Percentiles rank a stretch among this genome's conserved stretches.
phyloP scores from a whole-genome alignment of 2,797 vertebrate genomes.

The Parauchenoglanis punctatus region DNA sequence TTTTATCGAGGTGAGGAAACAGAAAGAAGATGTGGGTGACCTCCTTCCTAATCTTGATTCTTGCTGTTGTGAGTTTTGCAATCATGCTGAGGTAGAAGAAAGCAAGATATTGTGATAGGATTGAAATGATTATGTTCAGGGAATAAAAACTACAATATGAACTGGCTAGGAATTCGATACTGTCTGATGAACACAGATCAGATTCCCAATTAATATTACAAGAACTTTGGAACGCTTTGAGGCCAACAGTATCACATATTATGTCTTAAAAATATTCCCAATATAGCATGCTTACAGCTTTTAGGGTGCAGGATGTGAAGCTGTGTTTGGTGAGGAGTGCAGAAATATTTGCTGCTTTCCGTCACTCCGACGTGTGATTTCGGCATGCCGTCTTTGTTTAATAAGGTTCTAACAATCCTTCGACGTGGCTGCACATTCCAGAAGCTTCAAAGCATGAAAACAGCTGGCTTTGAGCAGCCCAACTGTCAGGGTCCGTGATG shows the following conservation, averaged over 20 bases:
- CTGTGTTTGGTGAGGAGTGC: background rate
- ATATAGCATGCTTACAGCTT: background rate
- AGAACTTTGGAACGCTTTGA: background rate
- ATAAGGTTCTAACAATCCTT: conserved; percentile 81
- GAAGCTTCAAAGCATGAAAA: conserved; percentile 80
- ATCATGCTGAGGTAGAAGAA: background rate
- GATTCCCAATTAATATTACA: background rate
- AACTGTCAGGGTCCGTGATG: conserved; percentile 81
- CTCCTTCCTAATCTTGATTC: conserved; percentile 47
- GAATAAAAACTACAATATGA: background rate
- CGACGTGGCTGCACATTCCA: conserved; percentile 74
- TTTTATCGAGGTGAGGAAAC: conserved; percentile 45
- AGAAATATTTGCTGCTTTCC: conserved; percentile 63
- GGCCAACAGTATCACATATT: background rate
- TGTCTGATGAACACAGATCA: background rate
- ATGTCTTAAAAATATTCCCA: background rate
- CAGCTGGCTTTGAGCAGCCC: conserved; percentile 81
- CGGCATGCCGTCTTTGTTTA: conserved; percentile 80
- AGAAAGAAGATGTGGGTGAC: conserved; percentile 42
- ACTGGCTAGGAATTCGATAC: background rate
- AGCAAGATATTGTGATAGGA: background rate
- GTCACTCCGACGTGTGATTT: conserved; percentile 68
- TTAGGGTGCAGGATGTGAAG: background rate
- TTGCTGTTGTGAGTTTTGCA: background rate
- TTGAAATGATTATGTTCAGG: background rate